Percentiles rank a stretch among this genome's conserved stretches.
Evolutionary conservation across 2,888 invertebrate genomes (phyloP).

Genomic region (Hyppa rectilinea): DNA sequence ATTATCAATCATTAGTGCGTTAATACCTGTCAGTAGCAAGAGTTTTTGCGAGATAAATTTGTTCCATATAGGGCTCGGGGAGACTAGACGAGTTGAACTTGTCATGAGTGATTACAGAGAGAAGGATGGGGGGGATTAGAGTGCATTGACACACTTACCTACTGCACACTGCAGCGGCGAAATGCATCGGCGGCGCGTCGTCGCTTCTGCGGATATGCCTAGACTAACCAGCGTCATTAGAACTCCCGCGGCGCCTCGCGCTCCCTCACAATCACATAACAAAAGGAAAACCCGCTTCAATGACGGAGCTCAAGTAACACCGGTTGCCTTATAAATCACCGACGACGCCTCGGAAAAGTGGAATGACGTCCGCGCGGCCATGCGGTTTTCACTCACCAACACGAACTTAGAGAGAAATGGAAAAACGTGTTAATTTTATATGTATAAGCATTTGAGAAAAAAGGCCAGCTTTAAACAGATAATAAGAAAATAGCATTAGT

Average conservation of each 20-base stretch:
- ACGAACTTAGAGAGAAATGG: constrained; percentile 85
- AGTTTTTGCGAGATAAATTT: constrained; percentile 66
- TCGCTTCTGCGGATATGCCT: constrained; percentile 80
- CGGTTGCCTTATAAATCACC: constrained; percentile 83
- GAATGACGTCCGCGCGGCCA: constrained; percentile 88
- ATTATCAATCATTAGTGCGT: constrained; percentile 24
- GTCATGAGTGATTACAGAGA: constrained; percentile 86
- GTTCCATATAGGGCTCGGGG: constrained; percentile 69
- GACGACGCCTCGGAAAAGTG: constrained; percentile 89
- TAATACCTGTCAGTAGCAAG: constrained; percentile 42
- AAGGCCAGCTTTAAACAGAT: constrained; percentile 49
- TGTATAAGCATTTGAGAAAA: constrained; percentile 74
- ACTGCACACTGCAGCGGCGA: constrained; percentile 87
- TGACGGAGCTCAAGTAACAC: constrained; percentile 73
- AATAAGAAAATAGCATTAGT: constrained; percentile 22
- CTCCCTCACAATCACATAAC: constrained; percentile 60
- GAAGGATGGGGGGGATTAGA: constrained; percentile 84
- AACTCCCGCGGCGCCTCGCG: constrained; percentile 70
- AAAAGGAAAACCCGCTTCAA: constrained; percentile 67
- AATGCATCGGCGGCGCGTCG: constrained; percentile 84
- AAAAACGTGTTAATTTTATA: constrained; percentile 82
- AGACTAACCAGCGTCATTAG: constrained; percentile 77
- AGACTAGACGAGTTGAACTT: constrained; percentile 84
- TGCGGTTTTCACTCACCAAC: constrained; percentile 88
- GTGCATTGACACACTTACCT: constrained; percentile 90